Conservation (phyloP, 2,797 vertebrate species). For the Diplodus sargus region DNA sequence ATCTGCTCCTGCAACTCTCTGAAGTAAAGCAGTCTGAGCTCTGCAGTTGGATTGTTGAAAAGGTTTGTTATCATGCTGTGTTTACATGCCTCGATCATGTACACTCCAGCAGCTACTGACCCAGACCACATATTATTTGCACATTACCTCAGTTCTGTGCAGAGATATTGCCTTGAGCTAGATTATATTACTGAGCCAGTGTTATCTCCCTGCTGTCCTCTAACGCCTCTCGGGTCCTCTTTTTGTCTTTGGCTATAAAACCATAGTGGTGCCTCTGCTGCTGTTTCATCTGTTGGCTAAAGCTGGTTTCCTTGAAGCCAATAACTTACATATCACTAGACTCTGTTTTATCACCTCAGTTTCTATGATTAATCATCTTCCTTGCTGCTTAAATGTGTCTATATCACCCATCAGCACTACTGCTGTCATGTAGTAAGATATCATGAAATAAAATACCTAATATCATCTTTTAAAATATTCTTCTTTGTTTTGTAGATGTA, state of each 20-base stretch:
- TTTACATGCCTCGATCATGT: neutral
- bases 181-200: constrained; percentile 9
- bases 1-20: too few relatives aligned
- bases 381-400: neutral
- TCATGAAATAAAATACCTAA: neutral
- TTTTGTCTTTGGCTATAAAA: constrained; percentile 12
- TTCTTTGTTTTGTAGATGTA: neutral
- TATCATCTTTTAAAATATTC: neutral
- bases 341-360: neutral
- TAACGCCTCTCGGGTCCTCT: constrained; percentile 12
- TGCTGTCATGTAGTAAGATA: neutral
- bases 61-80: neutral
- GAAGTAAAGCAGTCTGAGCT: too few relatives aligned
- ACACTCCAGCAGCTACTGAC: neutral
- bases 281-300: too few relatives aligned
- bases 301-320: neutral
- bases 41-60: too few relatives aligned
- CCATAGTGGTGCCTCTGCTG: neutral
- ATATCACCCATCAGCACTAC: neutral
- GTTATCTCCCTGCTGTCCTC: constrained; percentile 17
- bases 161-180: constrained; percentile 3
- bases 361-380: neutral
- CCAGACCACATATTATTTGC: neutral
- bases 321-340: neutral
- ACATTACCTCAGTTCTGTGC: constrained; percentile 2